Evolutionary conservation across 30 jellyfish, hydroid and myxozoan genomes (phyloP), one percentile per base, ranked within the genome.

Genomic region (Euphysa ruthae): DNA sequence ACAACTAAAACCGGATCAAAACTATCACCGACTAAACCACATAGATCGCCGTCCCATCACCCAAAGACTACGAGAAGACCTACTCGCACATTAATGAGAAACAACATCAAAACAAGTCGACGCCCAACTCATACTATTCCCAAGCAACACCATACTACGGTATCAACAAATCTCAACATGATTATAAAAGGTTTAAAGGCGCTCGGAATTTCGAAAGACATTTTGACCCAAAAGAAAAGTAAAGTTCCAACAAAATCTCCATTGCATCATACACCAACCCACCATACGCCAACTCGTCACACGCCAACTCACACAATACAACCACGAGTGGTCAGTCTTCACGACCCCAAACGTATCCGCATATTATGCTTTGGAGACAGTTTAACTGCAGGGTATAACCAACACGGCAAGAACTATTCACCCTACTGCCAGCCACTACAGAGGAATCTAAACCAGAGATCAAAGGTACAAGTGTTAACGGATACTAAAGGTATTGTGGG

Each of bases 401-500:
- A 78, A 29, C 97, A 88, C 42, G 97, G 97, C 6, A 88, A 88
- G 66, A 83, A 78, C 6, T 88, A 79, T 28, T 49, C 70, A 13
- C 97, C 97, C 1, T 88, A 88, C 58, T 87, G 94, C 30, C 52
- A 70, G 26, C 93, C 70, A 29, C 58, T 88, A 43, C 76, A 72
- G 26, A 74, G 57, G 31, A 55, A 73, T 32, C 22, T 88, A 28
- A 49, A 55, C n/a, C 57, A 32, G 23, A 38, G 75, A 18, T 73
- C 79, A 51, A 70, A 51, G 14, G 46, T 70, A 0, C 93, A 83
- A 8, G 91, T 77, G 3, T 43, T 61, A 31, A 43, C 83, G 69
- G 79, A 69, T 35, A 71, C 94, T 58, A 88, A 79, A 51, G 97
- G 97, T 22, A 88, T 88, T 43, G 97, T 88, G 16, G 97, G 97